A percentile compares a stretch with the other conserved stretches of the same genome.
Evolutionary conservation across 2,113 vertebrate species (phyloP).

Genomic region (Cyprinodon tularosa): DNA sequence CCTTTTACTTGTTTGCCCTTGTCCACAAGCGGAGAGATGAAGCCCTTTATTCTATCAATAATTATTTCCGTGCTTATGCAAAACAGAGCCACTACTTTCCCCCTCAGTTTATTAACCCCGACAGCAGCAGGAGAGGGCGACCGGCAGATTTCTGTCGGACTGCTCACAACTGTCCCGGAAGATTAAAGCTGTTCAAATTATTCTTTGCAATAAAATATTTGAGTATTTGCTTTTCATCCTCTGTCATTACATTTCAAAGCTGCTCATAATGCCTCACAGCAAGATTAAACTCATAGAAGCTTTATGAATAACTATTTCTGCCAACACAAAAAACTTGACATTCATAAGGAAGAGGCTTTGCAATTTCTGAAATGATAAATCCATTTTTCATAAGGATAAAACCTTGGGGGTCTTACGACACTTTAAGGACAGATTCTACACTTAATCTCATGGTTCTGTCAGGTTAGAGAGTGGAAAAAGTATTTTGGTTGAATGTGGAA

Average conservation of each 20-base stretch:
- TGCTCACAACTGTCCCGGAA: neutral
- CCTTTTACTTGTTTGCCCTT: neutral
- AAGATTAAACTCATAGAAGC: neutral
- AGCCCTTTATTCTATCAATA: neutral
- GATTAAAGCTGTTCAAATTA: neutral
- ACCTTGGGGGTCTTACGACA: neutral
- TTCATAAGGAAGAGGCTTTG: too few species aligned
- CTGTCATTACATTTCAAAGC: neutral
- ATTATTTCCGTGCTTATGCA: neutral
- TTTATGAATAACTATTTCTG: neutral
- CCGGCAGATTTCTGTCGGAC: neutral
- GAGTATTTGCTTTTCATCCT: neutral
- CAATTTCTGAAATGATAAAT: neutral
- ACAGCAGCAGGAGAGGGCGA: neutral
- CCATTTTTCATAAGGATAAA: neutral
- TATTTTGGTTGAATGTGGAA: too few species aligned
- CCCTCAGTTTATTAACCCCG: neutral
- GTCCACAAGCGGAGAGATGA: neutral
- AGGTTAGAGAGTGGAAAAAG: too few species aligned
- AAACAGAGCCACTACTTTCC: neutral
- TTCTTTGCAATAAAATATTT: neutral
- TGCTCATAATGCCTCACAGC: neutral
- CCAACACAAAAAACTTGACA: neutral
- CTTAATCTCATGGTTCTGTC: too few species aligned
- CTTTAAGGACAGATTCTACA: too few species aligned